Evolutionary conservation across 2,888 invertebrate genomes (phyloP), one percentile per base, ranked within the genome.

Genomic region (Tanypteryx hageni): DNA sequence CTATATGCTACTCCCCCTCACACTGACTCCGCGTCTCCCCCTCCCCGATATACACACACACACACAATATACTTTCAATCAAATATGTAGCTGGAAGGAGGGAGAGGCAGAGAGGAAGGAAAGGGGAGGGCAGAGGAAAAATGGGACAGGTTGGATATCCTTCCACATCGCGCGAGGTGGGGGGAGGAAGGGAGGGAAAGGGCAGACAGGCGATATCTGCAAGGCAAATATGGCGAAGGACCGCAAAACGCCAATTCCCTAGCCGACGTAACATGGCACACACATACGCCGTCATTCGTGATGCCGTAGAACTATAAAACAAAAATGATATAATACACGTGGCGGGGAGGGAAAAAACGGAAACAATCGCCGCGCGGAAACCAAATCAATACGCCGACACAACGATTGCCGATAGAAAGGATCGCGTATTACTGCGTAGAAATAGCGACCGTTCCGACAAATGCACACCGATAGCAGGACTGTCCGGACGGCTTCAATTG

Each of bases 221-320:
- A 89, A 68, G 89, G 89, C 89, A 89, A 89, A 89, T 89, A 64
- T n/a, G 44, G 18, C 89, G 9, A 61, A 31, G 89, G 27, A 89
- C 89, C 89, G 68, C 89, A 89, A 89, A 68, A 31, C 44, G 89
- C 68, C n/a, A 56, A 57, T 83, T n/a, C 56, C 44, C 44, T 44
- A 44, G 44, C 44, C 44, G 44, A 44, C 44, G 44, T 44, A 44
- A 44, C 44, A 27, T 76, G 9, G 22, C 22, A 4, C 22, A 27
- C 76, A 27, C 76, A 11, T 5, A 44, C 44, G 5, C 44, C n/a
- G 3, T 18, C 68, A 18, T 9, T 68, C 68, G 68, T n/a, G 18
- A 68, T n/a, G n/a, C 10, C n/a, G 68, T 22, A 13, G 27, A 22
- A 13, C 76, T 10, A 76, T 18, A 27, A 76, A 76, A 27, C 13